phyloP scores from a whole-genome alignment of 2,888 invertebrate genomes.

The Eugnorisma glareosa region DNA sequence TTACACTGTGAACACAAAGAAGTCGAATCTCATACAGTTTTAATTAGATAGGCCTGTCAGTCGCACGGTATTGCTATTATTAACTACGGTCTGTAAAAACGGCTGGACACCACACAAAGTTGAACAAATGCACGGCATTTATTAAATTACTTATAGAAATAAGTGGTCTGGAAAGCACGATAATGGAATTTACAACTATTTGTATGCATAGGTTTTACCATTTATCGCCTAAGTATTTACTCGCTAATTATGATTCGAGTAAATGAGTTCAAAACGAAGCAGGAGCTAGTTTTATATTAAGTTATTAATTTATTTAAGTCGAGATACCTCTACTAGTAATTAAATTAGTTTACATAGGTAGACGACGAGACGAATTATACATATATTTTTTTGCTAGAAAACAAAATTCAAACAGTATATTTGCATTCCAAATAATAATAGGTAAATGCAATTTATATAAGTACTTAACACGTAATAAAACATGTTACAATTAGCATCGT shows the following conservation, averaged over 20 bases:
- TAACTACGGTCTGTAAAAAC: slow-evolving; percentile 18
- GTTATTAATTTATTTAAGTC: no score
- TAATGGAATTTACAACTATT: slow-evolving; percentile 3
- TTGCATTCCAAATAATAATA: slow-evolving; percentile 6
- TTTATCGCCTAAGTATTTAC: slow-evolving; percentile 8
- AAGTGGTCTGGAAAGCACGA: slow-evolving; percentile 11
- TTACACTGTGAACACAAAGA: neutral
- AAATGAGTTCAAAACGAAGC: neutral
- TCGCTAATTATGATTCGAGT: neutral
- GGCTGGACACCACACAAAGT: slow-evolving; percentile 3
- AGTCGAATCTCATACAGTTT: slow-evolving; percentile 19
- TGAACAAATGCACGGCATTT: slow-evolving; percentile 22
- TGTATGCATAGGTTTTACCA: neutral
- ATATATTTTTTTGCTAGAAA: neutral
- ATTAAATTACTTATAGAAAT: slow-evolving; percentile 37
- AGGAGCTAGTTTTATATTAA: neutral
- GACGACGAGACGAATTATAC: neutral
- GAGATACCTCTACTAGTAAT: neutral
- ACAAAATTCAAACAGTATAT: neutral
- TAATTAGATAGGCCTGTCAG: slow-evolving; percentile 38
- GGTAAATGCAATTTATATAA: neutral
- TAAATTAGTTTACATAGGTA: neutral
- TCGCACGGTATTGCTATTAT: slow-evolving; percentile 14
- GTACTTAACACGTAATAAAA: slow-evolving; percentile 9
- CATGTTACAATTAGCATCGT: slow-evolving; percentile 23